Base-by-base conservation (phyloP, 2,113 vertebrate species). In the Sander lucioperca region DNA sequence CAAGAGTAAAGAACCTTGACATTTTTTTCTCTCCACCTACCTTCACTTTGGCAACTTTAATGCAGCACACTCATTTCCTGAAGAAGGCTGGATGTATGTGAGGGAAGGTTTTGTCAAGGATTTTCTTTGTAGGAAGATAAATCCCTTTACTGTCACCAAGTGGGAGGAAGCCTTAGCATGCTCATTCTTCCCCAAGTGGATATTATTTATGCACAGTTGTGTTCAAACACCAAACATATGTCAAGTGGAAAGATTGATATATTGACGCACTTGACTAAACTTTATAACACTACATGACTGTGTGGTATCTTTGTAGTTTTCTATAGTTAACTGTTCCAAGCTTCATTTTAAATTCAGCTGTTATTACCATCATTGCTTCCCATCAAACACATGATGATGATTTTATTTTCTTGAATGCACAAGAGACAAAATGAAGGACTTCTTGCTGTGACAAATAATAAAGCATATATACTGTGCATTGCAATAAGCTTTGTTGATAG, bases 81-180 rank as follows among this genome's bases (percentile, higher is more conserved):
- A 58, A 59, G 76, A 56, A 64, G 6, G 30, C 30, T 27, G 23
- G 10, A 54, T 58, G 30, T 53, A 8, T 63, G 53, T 47, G 47
- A 59, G 27, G 27, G 53, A 64, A 77, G 68, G 57, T 59, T 85
- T 25, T 13, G 66, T 88, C 43, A 58, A 85, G 76, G 83, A 88
- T 88, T 77, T 86, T 70, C 76, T 88, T 74, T 62, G 71, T 69
- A 51, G 47, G 39, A 77, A 56, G 79, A 85, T 80, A 61, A 86
- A 77, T 80, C 16, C 70, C 67, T 88, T 58, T 2, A 6, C 61
- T 58, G 47, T 11, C 57, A 69, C 33, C 3, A 33, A 66, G 62
- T 83, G 76, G 71, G 47, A 86, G 59, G 77, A 39, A 62, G 73
- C 50, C 45, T 11, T 13, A 16, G 58, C 19, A 54, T 53, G 50